These are phyloP conservation scores for Eira barbara DNA, from an alignment of 2,113 vertebrate genomes.

Conservation along the genomic window DNA sequence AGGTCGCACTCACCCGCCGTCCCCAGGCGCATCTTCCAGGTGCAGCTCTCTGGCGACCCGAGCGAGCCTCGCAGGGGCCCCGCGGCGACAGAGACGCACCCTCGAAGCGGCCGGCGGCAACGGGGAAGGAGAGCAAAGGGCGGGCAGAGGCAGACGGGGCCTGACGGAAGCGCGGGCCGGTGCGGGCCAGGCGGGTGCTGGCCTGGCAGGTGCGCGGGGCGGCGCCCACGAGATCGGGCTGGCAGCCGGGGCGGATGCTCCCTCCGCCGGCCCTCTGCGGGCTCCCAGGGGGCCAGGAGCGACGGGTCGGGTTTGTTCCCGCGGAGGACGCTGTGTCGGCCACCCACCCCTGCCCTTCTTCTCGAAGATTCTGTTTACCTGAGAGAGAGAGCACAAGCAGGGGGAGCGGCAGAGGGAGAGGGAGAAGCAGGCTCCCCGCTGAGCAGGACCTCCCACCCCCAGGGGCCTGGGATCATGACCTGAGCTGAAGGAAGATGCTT, in stretches of 20 bases:
- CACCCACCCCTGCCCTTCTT: no score
- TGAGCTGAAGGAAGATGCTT: background rate
- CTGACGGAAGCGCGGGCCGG: background rate
- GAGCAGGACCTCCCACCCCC: no score
- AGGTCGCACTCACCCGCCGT: background rate
- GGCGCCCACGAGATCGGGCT: background rate
- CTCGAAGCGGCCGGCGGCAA: background rate
- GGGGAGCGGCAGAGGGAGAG: background rate
- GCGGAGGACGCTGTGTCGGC: accelerated
- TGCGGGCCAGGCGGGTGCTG: background rate
- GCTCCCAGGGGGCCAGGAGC: accelerated
- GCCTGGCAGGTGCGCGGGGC: accelerated
- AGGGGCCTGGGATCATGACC: no score
- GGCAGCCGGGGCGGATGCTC: accelerated
- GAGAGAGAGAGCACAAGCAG: background rate
- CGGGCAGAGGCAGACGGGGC: background rate
- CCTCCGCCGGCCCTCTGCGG: accelerated
- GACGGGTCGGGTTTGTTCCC: no score
- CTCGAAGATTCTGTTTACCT: background rate
- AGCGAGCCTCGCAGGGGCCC: background rate
- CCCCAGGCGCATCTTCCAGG: slow-evolving; percentile 36
- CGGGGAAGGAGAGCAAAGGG: background rate
- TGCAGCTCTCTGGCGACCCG: background rate
- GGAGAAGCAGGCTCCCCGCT: no score
- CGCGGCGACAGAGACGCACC: background rate